These are phyloP conservation scores for Atethmia centrago DNA, from an alignment of 2,888 invertebrate genomes.

Conservation along the genomic window DNA sequence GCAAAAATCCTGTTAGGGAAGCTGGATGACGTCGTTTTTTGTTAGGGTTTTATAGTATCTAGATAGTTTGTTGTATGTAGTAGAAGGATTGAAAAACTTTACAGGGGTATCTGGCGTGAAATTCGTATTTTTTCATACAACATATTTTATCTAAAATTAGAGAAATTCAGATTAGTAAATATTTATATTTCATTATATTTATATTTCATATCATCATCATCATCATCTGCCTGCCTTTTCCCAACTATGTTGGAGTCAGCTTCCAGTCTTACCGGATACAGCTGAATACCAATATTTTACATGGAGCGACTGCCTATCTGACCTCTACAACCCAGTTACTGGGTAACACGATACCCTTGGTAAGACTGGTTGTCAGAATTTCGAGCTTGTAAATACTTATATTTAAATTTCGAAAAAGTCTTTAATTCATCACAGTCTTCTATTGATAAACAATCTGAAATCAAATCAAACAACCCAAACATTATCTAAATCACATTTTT, in stretches of 20 bases:
- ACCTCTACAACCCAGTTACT: no score
- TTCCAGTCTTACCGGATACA: no score
- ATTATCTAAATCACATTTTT: not conserved
- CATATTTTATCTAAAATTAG: not conserved
- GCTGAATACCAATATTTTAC: no score
- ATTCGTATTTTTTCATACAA: not conserved
- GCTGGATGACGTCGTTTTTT: conserved; percentile 31
- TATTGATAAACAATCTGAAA: not conserved
- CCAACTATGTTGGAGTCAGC: no score
- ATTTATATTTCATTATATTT: no score
- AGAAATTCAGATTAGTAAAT: not conserved
- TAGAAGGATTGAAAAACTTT: conserved; percentile 2
- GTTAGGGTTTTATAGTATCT: not conserved
- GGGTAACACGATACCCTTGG: no score
- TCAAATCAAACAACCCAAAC: not conserved
- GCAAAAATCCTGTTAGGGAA: conserved; percentile 63
- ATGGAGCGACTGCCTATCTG: no score
- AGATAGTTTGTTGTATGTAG: not conserved
- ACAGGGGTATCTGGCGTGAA: not conserved
- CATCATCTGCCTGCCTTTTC: no score
- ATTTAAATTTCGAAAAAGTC: not conserved
- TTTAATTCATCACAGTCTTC: not conserved
- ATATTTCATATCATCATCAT: no score
- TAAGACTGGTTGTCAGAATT: no score
- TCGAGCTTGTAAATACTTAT: not conserved